Evolutionary conservation across 2,888 invertebrate genomes (phyloP), one percentile per base, ranked within the genome.

Genomic region (Hyppa rectilinea): DNA sequence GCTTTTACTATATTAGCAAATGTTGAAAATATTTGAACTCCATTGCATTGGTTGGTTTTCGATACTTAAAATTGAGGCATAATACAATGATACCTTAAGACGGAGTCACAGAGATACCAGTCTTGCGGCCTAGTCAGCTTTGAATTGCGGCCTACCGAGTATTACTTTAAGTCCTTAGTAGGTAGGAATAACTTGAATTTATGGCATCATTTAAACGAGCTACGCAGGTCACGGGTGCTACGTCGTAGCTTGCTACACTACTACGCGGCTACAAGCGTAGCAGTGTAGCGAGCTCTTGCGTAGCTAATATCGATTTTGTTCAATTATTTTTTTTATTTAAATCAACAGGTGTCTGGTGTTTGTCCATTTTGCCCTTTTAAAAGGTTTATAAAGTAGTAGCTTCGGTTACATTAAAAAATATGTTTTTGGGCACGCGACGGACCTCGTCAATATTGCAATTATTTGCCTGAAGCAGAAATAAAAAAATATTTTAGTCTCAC

Each of bases 81-180:
- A 17, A n/a, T n/a, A n/a, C n/a, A n/a, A n/a, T 71, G 78, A 71
- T 34, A 52, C n/a, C 38, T 47, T 78, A 74, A 80, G 38, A 7
- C 20, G 4, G 20, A 12, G 38, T 53, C 26, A 53, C 36, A 12
- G 49, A 61, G 53, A 63, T 53, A 56, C 49, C 47, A 38, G 78
- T 40, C 26, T 78, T 34, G 47, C 23, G 50, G 74, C 14, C 45
- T 43, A 73, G 58, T 40, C 60, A 45, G 53, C 72, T 74, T 73
- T 49, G 74, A 74, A 61, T 59, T 50, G 61, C 1, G 74, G 73
- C 45, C 61, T 79, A 34, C 61, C 38, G n/a, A 49, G 73, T 50
- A 56, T 75, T 50, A 45, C 26, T 56, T 50, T 72, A 43, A 79
- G 52, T 12, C 38, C 12, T 53, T 6, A 29, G 31, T 38, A 40